These are phyloP conservation scores for Macrosteles quadrilineatus DNA, from an alignment of 1,140 invertebrate species.

Conservation along the genomic window DNA sequence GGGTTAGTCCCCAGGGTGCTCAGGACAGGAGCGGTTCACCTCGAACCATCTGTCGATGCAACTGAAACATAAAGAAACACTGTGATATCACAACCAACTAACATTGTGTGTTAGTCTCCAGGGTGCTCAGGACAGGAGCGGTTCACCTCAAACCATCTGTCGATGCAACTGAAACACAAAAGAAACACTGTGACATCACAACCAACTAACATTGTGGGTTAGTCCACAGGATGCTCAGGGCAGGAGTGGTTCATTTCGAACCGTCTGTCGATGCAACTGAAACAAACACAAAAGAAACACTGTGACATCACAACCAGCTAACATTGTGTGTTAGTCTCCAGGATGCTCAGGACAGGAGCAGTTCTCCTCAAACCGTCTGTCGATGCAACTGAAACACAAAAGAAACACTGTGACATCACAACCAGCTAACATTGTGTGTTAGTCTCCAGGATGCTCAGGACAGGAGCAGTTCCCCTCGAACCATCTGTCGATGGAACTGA, in stretches of 20 bases:
- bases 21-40: conserved; percentile 94
- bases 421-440: conserved; percentile 43
- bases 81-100: too few relatives aligned
- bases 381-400: conserved; percentile 78
- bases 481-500: conserved; percentile 94
- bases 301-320: too few relatives aligned
- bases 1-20: conserved; percentile 87
- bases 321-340: conserved; percentile 72
- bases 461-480: conserved; percentile 95
- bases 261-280: conserved; percentile 94
- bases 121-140: conserved; percentile 96
- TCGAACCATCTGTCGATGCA: conserved; percentile 98
- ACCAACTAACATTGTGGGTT: too few relatives aligned
- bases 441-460: conserved; percentile 88
- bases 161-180: conserved; percentile 85
- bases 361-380: conserved; percentile 97
- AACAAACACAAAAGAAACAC: conserved; percentile 44
- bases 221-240: conserved; percentile 94
- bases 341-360: conserved; percentile 96
- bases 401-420: too few relatives aligned
- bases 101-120: conserved; percentile 73
- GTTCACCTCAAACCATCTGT: conserved; percentile 97
- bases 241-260: conserved; percentile 97
- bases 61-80: too few relatives aligned
- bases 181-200: too few relatives aligned